Conservation (phyloP, 2,888 invertebrate genomes). For the Protonemura montana region DNA sequence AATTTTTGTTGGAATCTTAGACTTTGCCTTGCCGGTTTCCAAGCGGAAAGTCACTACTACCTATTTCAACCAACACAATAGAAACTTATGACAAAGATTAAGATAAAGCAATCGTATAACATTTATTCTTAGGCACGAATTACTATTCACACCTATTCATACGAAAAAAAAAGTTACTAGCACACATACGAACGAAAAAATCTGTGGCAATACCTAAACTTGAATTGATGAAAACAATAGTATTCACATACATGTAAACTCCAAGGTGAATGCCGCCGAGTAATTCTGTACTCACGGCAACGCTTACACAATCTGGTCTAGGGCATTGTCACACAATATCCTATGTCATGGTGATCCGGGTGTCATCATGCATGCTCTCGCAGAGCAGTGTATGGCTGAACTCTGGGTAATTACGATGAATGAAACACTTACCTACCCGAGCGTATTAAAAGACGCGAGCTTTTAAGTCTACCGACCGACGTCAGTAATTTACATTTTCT, state of each 20-base stretch:
- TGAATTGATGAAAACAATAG: not conserved
- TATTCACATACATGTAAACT: not conserved
- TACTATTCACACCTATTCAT: not conserved
- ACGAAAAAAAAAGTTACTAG: not conserved
- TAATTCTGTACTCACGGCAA: not conserved
- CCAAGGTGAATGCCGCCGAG: not conserved
- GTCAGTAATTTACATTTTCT: not conserved
- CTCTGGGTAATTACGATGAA: not conserved
- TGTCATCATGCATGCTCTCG: not conserved
- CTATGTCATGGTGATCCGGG: not conserved
- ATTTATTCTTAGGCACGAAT: not conserved
- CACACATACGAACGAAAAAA: not conserved
- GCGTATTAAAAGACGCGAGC: not conserved
- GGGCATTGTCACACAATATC: not conserved
- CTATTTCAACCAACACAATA: not conserved
- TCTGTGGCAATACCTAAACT: not conserved
- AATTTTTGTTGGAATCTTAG: too few species aligned
- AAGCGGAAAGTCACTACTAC: not conserved
- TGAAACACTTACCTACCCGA: not conserved
- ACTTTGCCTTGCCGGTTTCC: too few species aligned
- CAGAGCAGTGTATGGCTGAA: not conserved
- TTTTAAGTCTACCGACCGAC: not conserved
- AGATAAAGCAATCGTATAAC: not conserved
- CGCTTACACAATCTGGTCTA: not conserved
- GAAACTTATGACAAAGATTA: not conserved